Conservation (phyloP, 2,113 vertebrate species). For the Tautogolabrus adspersus region DNA sequence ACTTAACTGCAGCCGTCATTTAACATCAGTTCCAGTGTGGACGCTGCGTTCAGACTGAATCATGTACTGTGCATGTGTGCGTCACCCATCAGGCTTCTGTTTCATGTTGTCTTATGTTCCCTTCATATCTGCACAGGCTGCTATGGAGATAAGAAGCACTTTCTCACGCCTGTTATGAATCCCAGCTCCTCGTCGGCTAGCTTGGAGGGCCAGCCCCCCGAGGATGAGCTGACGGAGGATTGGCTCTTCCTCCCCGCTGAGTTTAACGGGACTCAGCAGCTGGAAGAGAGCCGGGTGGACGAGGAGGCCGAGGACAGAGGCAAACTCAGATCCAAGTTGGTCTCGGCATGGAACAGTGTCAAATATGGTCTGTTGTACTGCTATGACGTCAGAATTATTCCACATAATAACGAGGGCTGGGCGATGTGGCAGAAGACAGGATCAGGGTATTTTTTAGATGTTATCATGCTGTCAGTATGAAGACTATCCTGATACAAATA, state of each 20-base stretch:
- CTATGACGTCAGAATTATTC: too few relatives aligned
- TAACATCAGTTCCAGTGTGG: not conserved
- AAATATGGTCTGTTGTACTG: slow-evolving; percentile 86
- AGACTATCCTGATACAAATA: too few relatives aligned
- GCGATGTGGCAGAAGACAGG: too few relatives aligned
- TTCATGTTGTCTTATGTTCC: not conserved
- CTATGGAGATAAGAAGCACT: slow-evolving; percentile 32
- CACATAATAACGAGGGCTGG: too few relatives aligned
- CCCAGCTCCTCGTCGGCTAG: slow-evolving; percentile 12
- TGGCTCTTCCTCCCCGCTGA: slow-evolving; percentile 72
- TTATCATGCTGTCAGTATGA: too few relatives aligned
- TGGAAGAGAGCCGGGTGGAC: slow-evolving; percentile 16
- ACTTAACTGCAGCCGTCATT: slow-evolving; percentile 10
- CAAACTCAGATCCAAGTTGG: slow-evolving; percentile 86
- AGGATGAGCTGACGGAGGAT: slow-evolving; percentile 54
- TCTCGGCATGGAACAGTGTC: slow-evolving; percentile 91
- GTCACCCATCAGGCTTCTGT: not conserved
- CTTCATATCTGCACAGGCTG: not conserved
- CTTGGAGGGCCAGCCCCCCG: slow-evolving; percentile 26
- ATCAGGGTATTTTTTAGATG: too few relatives aligned
- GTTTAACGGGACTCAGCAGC: not conserved
- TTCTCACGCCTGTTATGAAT: slow-evolving; percentile 55
- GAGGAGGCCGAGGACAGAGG: slow-evolving; percentile 83
- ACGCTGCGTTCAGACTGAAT: not conserved
- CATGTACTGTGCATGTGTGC: not conserved